Base-by-base conservation (phyloP, 1,140 invertebrate genomes). In the Anoplophora glabripennis region DNA sequence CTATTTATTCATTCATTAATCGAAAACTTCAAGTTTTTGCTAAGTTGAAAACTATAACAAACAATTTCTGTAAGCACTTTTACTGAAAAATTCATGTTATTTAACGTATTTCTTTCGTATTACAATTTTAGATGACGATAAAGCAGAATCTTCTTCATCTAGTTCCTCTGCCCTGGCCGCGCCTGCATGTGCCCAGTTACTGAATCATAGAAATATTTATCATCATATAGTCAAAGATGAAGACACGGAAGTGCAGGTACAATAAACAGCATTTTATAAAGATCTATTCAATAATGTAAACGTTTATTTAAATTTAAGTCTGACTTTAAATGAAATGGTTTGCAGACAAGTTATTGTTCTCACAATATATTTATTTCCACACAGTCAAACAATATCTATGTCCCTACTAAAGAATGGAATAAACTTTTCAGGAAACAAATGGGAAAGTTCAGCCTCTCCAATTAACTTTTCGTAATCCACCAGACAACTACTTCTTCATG, bases 401-500 rank as follows among this genome's bases (percentile, higher is more conserved):
- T n/a, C n/a, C n/a, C n/a, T n/a, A n/a, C n/a, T n/a, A n/a, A n/a
- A n/a, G n/a, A n/a, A n/a, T n/a, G n/a, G n/a, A n/a, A n/a, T n/a
- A n/a, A n/a, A n/a, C n/a, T n/a, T 68, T 66, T 37, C 56, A 72
- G 70, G 72, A 72, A 37, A 67, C 68, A 10, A 66, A 65, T 45
- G 66, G 66, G 1, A 72, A 72, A 61, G 64, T 61, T 4, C 68
- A 73, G 59, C 72, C 81, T 7, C 75, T 83, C 37, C 80, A 82
- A 53, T 54, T 84, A 48, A 77, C 81, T n/a, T 81, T 83, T 36
- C 80, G 79, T 11, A 83, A 83, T 48, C 76, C 80, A 3, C 78
- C 80, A 0, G 80, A 82, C 57, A 79, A 85, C 67, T 84, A 83
- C 62, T 78, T 75, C 58, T 92, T 92, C 70, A 85, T 89, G 59